phyloP scores from a whole-genome alignment of 2,797 vertebrate species.

The Danio albolineatus region DNA sequence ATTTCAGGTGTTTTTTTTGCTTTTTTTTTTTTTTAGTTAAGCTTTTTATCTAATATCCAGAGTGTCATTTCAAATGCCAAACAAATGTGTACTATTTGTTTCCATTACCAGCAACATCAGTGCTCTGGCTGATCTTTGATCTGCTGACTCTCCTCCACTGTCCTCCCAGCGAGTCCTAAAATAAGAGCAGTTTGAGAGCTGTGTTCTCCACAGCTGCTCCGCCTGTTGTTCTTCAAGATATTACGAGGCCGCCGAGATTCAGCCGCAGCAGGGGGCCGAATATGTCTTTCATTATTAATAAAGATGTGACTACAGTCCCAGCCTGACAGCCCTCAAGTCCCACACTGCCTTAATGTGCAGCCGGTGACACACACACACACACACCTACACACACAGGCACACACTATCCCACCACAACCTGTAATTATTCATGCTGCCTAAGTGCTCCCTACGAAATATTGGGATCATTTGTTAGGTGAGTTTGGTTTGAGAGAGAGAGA shows the following conservation, averaged over 20 bases:
- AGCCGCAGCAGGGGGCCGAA: slow-evolving; percentile 43
- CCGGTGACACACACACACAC: slow-evolving; percentile 65
- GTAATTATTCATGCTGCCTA: slow-evolving; percentile 75
- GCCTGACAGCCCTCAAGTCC: slow-evolving; percentile 64
- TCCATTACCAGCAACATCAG: background rate
- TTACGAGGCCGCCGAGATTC: slow-evolving; percentile 65
- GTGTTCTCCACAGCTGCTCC: slow-evolving; percentile 3
- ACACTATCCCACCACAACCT: slow-evolving; percentile 55
- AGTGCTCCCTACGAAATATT: slow-evolving; percentile 68
- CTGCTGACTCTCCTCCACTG: background rate
- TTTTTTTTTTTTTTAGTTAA: background rate
- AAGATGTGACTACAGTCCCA: slow-evolving; percentile 65
- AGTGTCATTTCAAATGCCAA: background rate
- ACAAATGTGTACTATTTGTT: background rate
- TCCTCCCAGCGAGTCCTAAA: slow-evolving; percentile 3
- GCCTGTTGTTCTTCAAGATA: slow-evolving; percentile 50
- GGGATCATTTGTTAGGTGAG: slow-evolving; percentile 59
- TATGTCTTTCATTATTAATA: slow-evolving; percentile 72
- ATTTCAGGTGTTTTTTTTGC: background rate
- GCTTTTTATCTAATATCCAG: background rate
- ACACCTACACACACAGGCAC: slow-evolving; percentile 49
- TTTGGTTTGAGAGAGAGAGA: slow-evolving; percentile 53
- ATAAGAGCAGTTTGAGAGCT: slow-evolving; percentile 4
- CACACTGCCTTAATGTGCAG: slow-evolving; percentile 68
- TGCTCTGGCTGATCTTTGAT: background rate